Conservation (phyloP, 2,888 invertebrate genomes). For the Magallana nippona region DNA sequence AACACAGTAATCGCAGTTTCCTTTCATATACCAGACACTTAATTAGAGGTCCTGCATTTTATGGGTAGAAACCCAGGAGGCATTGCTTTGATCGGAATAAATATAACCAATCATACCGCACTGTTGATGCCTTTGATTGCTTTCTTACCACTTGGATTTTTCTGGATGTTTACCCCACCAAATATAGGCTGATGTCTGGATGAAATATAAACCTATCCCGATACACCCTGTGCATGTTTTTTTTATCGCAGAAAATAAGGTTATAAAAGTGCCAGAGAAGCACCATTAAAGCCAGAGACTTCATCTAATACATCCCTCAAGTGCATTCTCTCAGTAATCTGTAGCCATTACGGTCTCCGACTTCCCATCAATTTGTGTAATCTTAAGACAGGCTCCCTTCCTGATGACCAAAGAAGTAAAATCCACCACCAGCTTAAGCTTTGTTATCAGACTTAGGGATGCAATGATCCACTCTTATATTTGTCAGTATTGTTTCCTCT, state of each 20-base stretch:
- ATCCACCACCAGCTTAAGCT: background rate
- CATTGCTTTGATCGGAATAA: too few relatives aligned
- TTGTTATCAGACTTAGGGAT: background rate
- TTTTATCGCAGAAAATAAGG: conserved; percentile 25
- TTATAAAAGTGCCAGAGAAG: conserved; percentile 26
- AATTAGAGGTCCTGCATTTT: too few relatives aligned
- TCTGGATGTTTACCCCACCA: background rate
- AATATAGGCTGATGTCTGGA: conserved; percentile 2
- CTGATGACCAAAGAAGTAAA: conserved; percentile 22
- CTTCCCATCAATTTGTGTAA: conserved; percentile 27
- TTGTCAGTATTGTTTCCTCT: background rate
- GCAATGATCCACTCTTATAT: background rate
- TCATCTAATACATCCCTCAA: conserved; percentile 33
- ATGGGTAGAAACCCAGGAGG: too few relatives aligned
- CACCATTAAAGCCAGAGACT: conserved; percentile 9
- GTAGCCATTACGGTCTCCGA: conserved; percentile 12
- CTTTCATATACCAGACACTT: too few relatives aligned
- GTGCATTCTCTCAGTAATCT: conserved; percentile 25
- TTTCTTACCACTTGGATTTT: too few relatives aligned
- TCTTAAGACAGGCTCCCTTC: background rate
- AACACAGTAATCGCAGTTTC: too few relatives aligned
- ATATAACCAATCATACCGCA: background rate
- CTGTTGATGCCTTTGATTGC: background rate
- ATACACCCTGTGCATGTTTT: conserved; percentile 25
- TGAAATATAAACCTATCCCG: background rate